Conservation (phyloP, 2,888 invertebrate genomes). For the Scrobipalpa atriplicella region DNA sequence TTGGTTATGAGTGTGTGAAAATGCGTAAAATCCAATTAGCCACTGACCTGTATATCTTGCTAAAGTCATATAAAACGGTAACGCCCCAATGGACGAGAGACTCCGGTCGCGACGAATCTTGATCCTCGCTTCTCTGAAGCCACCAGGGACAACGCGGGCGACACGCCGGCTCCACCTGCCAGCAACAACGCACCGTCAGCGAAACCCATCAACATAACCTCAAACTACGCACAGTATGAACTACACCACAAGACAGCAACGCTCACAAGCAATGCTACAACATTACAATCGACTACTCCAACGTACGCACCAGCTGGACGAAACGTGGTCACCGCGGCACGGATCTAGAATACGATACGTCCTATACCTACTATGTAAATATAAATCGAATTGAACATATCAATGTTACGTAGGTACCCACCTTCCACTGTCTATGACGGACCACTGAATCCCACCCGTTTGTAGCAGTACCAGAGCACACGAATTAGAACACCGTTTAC, state of each 20-base stretch:
- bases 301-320: constrained; percentile 79
- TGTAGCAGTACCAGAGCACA: constrained; percentile 50
- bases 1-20: background rate
- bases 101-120: constrained; percentile 79
- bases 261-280: constrained; percentile 43
- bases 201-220: constrained; percentile 40
- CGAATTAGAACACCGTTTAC: constrained; percentile 56
- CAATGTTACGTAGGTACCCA: constrained; percentile 61
- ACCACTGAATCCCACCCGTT: constrained; percentile 59
- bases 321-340: constrained; percentile 77
- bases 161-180: constrained; percentile 77
- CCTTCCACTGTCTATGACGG: constrained; percentile 77
- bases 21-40: constrained; percentile 29
- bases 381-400: constrained; percentile 65
- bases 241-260: constrained; percentile 37
- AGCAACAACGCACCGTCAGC: constrained; percentile 53
- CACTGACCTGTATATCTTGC: constrained; percentile 94
- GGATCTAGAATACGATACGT: constrained; percentile 49
- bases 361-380: constrained; percentile 65
- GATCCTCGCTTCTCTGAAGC: constrained; percentile 68
- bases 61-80: constrained; percentile 98
- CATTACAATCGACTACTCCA: constrained; percentile 63
- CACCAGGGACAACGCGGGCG: constrained; percentile 67
- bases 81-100: constrained; percentile 93
- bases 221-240: constrained; percentile 40